phyloP scores from a whole-genome alignment of 1,140 invertebrate genomes.

The Lethrus apterus region DNA sequence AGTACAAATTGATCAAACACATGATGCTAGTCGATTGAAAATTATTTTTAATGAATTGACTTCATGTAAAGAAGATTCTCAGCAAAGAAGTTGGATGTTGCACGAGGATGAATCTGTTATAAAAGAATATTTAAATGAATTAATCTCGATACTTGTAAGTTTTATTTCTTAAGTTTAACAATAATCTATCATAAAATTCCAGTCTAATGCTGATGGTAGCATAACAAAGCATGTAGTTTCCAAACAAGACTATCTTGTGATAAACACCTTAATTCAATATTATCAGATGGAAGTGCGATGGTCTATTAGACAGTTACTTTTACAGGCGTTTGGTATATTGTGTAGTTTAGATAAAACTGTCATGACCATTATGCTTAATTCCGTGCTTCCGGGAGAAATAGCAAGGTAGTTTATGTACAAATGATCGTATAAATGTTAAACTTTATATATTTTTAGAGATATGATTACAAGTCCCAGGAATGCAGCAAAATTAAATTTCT shows the following conservation, averaged over 20 bases:
- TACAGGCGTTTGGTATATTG: slow-evolving; percentile 80
- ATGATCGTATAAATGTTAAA: not conserved
- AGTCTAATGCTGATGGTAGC: slow-evolving; percentile 79
- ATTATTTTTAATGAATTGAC: slow-evolving; percentile 74
- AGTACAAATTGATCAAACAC: slow-evolving; percentile 55
- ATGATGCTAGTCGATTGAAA: slow-evolving; percentile 71
- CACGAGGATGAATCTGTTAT: slow-evolving; percentile 87
- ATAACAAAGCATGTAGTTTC: slow-evolving; percentile 71
- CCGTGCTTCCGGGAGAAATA: slow-evolving; percentile 80
- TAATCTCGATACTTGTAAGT: slow-evolving; percentile 78
- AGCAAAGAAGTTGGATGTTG: slow-evolving; percentile 87
- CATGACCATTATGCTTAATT: slow-evolving; percentile 73
- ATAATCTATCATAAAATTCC: slow-evolving; percentile 28
- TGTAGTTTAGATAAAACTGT: slow-evolving; percentile 74
- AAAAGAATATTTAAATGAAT: slow-evolving; percentile 70
- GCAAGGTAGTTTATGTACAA: slow-evolving; percentile 50
- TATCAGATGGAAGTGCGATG: slow-evolving; percentile 89
- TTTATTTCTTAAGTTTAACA: not conserved
- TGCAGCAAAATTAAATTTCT: slow-evolving; percentile 62
- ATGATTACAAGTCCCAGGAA: slow-evolving; percentile 65
- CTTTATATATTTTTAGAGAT: slow-evolving; percentile 44
- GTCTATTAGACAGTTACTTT: slow-evolving; percentile 69
- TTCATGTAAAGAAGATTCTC: slow-evolving; percentile 84
- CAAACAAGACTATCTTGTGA: slow-evolving; percentile 65
- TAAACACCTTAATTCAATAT: slow-evolving; percentile 74